These are phyloP conservation scores for Seladonia tumulorum DNA, from an alignment of 2,888 invertebrate genomes.

Conservation along the genomic window DNA sequence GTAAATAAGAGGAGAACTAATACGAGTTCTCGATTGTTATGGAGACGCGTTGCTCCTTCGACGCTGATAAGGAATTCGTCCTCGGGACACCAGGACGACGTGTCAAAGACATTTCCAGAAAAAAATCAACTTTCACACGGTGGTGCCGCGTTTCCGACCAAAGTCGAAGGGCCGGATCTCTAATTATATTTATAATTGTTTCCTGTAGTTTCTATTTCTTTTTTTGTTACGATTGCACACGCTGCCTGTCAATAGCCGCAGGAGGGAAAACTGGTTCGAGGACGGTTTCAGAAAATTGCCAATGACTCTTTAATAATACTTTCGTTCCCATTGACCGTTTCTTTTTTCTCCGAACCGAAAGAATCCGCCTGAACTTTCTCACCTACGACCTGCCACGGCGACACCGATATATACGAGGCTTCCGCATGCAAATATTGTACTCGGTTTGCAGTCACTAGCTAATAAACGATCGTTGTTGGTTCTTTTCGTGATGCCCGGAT, in stretches of 20 bases:
- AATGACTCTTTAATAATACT: too few relatives aligned
- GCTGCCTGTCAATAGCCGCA: not conserved
- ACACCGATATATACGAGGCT: constrained; percentile 40
- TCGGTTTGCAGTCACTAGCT: constrained; percentile 49
- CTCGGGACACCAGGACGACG: not conserved
- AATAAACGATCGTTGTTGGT: constrained; percentile 67
- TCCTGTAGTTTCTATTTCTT: not conserved
- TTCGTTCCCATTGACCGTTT: not conserved
- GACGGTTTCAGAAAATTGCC: not conserved
- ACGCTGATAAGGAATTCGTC: not conserved
- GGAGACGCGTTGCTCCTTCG: not conserved
- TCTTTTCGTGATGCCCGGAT: constrained; percentile 15
- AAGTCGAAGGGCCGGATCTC: constrained; percentile 6
- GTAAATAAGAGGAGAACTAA: not conserved
- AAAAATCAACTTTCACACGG: constrained; percentile 5
- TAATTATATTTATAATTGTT: constrained; percentile 12
- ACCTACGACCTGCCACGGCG: constrained; percentile 22
- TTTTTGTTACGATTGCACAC: constrained; percentile 10
- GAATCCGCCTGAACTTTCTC: constrained; percentile 15
- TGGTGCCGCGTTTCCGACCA: not conserved
- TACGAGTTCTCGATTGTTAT: constrained; percentile 16
- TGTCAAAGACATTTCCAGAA: not conserved
- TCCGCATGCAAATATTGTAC: constrained; percentile 52
- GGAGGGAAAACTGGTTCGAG: not conserved
- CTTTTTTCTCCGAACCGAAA: not conserved